Percentiles rank a stretch among this genome's conserved stretches.
phyloP scores from a whole-genome alignment of 2,797 vertebrate species.

The Peromyscus aztecus region DNA sequence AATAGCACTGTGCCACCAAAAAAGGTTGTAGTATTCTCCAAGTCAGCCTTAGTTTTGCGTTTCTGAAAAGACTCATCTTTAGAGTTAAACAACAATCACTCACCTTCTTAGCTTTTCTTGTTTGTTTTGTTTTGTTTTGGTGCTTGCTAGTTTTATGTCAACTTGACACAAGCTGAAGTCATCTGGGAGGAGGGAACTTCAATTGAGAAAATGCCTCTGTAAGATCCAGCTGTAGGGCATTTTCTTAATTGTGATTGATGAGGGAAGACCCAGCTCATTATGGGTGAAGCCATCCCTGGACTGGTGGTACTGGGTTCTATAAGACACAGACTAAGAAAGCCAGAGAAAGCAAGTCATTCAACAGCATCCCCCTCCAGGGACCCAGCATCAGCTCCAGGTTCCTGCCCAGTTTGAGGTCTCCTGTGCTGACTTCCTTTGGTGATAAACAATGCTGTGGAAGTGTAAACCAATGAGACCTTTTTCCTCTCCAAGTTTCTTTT shows the following conservation, averaged over 20 bases:
- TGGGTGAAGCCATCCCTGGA: not conserved
- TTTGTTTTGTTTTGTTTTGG: not conserved
- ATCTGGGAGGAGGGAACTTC: not conserved
- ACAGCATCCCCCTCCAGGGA: not conserved
- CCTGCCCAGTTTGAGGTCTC: not conserved
- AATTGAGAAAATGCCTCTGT: not conserved
- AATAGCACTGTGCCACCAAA: not conserved
- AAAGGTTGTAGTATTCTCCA: not conserved
- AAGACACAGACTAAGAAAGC: not conserved
- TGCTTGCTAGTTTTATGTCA: not conserved
- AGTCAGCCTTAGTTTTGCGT: not conserved
- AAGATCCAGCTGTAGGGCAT: no score
- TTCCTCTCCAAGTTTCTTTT: not conserved
- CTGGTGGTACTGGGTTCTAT: not conserved
- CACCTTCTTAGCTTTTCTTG: not conserved
- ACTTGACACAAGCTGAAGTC: not conserved
- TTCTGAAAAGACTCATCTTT: not conserved
- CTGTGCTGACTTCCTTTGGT: not conserved
- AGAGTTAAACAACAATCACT: not conserved
- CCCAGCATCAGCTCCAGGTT: not conserved
- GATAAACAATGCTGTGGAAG: not conserved
- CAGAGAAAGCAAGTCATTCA: not conserved
- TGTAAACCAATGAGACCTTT: not conserved
- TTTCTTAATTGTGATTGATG: not conserved
- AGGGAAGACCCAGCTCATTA: no score